A percentile compares a stretch with the other conserved stretches of the same genome.
Evolutionary conservation across 2,888 invertebrate species (phyloP).

Genomic region (Scrobipalpa costella): DNA sequence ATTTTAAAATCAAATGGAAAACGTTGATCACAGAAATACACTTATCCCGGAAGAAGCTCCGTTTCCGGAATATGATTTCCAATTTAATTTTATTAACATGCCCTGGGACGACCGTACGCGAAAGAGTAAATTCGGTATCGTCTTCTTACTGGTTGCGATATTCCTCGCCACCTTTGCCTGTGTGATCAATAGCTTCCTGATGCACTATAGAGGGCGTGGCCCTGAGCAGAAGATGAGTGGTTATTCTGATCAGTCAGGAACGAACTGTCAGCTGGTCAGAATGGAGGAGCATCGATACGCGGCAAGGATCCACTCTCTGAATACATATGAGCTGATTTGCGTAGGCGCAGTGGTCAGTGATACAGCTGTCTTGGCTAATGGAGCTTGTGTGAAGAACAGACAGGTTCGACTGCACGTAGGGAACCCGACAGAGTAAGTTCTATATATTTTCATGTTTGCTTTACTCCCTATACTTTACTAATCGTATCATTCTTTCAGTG

Average conservation of each 20-base stretch:
- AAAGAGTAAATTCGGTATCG: conserved; percentile 59
- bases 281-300: conserved; percentile 55
- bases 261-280: conserved; percentile 58
- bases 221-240: neutral
- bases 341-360: conserved; percentile 62
- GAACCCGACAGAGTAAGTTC: conserved; percentile 53
- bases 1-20: conserved; percentile 3
- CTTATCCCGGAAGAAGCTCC: conserved; percentile 36
- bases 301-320: conserved; percentile 61
- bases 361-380: conserved; percentile 14
- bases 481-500: conserved; percentile 50
- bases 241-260: neutral
- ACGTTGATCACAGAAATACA: conserved; percentile 12
- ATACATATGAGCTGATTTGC: conserved; percentile 60
- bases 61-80: conserved; percentile 49
- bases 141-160: conserved; percentile 55
- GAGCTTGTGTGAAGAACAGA: conserved; percentile 12
- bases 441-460: too few species aligned
- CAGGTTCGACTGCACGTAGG: conserved; percentile 49
- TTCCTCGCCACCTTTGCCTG: conserved; percentile 52
- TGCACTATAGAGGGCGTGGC: conserved; percentile 48
- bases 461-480: too few species aligned
- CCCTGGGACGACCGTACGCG: conserved; percentile 68
- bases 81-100: conserved; percentile 59
- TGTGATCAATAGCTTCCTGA: conserved; percentile 54